phyloP scores from a whole-genome alignment of 2,797 vertebrate species.

The Lindbergichthys nudifrons region DNA sequence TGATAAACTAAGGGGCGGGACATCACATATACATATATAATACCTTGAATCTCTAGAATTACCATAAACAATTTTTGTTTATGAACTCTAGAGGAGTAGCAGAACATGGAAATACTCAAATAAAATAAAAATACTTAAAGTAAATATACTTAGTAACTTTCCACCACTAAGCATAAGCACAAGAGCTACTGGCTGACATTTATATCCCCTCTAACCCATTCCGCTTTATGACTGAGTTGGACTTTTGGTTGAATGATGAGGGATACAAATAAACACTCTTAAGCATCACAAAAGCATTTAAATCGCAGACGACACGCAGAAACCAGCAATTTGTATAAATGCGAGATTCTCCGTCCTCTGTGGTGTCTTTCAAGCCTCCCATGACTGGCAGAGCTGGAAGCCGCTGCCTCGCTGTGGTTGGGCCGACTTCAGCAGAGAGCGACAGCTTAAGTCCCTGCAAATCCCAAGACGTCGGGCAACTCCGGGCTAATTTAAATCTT shows the following conservation, averaged over 20 bases:
- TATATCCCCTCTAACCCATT: constrained; percentile 10
- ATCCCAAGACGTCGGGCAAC: constrained; percentile 34
- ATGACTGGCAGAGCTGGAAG: constrained; percentile 53
- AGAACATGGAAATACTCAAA: background rate
- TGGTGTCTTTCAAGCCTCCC: constrained; percentile 52
- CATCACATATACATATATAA: too few species aligned
- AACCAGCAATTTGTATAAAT: constrained; percentile 53
- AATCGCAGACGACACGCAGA: constrained; percentile 38
- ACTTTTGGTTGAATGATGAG: constrained; percentile 23
- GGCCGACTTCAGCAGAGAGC: constrained; percentile 34
- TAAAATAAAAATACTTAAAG: background rate
- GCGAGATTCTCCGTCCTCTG: constrained; percentile 38
- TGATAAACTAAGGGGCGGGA: too few species aligned
- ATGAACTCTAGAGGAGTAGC: too few species aligned
- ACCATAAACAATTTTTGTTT: background rate
- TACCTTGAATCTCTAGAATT: background rate
- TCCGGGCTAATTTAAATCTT: constrained; percentile 38
- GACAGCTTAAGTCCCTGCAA: constrained; percentile 40
- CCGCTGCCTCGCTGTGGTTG: constrained; percentile 40
- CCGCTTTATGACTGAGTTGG: constrained; percentile 26
- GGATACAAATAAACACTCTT: constrained; percentile 51
- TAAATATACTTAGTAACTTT: background rate
- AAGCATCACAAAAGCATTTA: constrained; percentile 41
- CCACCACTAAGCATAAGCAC: background rate
- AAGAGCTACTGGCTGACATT: constrained; percentile 20